Evolutionary conservation across 1,140 invertebrate genomes (phyloP), one percentile per base, ranked within the genome.

Genomic region (Asbolus verrucosus): DNA sequence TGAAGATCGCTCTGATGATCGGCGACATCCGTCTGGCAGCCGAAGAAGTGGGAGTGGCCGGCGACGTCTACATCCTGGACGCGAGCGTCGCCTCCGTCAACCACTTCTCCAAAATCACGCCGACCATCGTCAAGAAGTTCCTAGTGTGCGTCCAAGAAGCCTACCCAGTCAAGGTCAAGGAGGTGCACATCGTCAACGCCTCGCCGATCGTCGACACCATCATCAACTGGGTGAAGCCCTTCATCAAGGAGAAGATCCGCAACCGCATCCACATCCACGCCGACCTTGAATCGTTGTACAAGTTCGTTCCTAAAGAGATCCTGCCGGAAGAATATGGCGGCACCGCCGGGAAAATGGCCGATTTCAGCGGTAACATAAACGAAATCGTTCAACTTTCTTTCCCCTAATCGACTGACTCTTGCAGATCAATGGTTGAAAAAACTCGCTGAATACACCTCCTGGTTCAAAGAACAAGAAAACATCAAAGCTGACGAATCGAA

Each of bases 141-240:
- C 84, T 94, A 73, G 88, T 92, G 27, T 91, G 90, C 78, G 90
- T 93, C 0, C 92, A 94, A 88, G 91, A 95, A 82, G 93, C 92
- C 0, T 95, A 94, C 79, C 92, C 92, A 0, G 90, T 94, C 0
- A 93, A 94, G 78, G 82, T 94, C 33, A 94, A 94, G 76, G 90
- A 93, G 80, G 90, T 94, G 19, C 92, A 94, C 77, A 88, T 94
- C 3, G 85, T 95, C n/a, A 93, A 94, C 78, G 90, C 92, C 2
- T 92, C 91, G 4, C 89, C 91, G 0, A 76, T 94, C 5, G 91
- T 95, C 2, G 91, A 94, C 70, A 89, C 90, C 8, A 92, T 95
- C 65, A 85, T 93, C 19, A 93, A 89, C 74, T 92, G 94, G 78
- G 91, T 93, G 0, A 93, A 92, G 79, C 92, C 92, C 0, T 93